Conservation (phyloP, 1,140 invertebrate genomes). For the Lycorma delicatula region DNA sequence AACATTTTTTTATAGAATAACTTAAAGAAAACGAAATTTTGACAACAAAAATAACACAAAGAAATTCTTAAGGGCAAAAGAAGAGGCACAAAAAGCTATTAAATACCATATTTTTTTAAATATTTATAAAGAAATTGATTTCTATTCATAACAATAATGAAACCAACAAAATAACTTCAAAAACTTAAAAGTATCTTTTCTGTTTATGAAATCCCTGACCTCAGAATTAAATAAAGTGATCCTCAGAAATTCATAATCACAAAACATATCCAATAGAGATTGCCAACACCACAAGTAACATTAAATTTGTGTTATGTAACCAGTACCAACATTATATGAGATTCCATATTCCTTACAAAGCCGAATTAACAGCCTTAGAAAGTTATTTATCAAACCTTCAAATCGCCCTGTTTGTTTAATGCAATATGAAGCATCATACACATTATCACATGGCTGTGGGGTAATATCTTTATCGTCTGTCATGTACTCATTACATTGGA, state of each 20-base stretch:
- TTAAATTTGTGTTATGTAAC: neutral
- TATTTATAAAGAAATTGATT: no score
- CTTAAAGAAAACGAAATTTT: no score
- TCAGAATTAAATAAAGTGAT: neutral
- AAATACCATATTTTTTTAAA: no score
- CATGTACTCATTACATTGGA: slow-evolving; percentile 82
- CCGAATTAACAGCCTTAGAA: neutral
- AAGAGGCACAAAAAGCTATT: no score
- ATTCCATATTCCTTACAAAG: neutral
- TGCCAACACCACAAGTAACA: neutral
- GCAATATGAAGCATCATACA: slow-evolving; percentile 80
- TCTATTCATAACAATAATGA: no score
- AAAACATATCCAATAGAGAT: neutral
- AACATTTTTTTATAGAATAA: no score
- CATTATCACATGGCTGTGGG: slow-evolving; percentile 61
- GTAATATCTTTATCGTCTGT: slow-evolving; percentile 51
- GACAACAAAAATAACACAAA: no score
- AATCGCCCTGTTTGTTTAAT: slow-evolving; percentile 90
- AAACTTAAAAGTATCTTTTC: no score
- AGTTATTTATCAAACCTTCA: slow-evolving; percentile 60
- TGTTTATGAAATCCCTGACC: no score
- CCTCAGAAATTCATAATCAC: neutral
- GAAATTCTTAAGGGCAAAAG: no score
- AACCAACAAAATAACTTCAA: no score
- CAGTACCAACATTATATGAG: neutral